Base-by-base conservation (phyloP, 2,888 invertebrate genomes). In the Psylliodes chrysocephalus region DNA sequence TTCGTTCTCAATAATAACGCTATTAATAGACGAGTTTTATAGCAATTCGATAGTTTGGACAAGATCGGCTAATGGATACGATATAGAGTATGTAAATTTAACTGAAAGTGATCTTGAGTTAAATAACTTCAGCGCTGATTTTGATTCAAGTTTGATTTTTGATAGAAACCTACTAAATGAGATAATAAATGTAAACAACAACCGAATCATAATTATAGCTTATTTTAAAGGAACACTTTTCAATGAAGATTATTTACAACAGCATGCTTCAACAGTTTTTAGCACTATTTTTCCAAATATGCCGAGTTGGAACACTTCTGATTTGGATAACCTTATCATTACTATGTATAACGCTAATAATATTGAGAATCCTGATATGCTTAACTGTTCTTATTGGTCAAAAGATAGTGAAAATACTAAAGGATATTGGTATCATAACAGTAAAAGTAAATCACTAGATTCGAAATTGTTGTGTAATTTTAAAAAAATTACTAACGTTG, bases 1-100 rank as follows among this genome's bases (percentile, higher is more conserved):
- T 0, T 69, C 65, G 12, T 57, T 72, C n/a, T 57, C 51, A 2
- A 49, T 66, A 22, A 42, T 55, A 8, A 35, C 59, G 0, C 42
- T 62, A 7, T 28, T 42, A 6, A 49, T 66, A 35, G 59, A 56
- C 1, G 55, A n/a, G 2, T 59, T 49, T 15, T 40, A 59, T 14
- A 49, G 51, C 28, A 40, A 40, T 10, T 40, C 51, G 3, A 25
- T 59, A 17, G 38, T 59, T 30, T 59, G 40, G 51, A 47, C 6
- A 47, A 59, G 12, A 51, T 12, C 3, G 17, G 18, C 49, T 8
- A n/a, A 40, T 5, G 18, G 19, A 5, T 40, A 12, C 15, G 18
- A 3, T 2, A 12, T 59, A 3, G 40, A 59, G 3, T 59, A 25
- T 25, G 15, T 15, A 22, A 59, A 59, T 14, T 15, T 18, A 28